Evolutionary conservation across 2,113 vertebrate species (phyloP).

Genomic region (Rhea pennata): DNA sequence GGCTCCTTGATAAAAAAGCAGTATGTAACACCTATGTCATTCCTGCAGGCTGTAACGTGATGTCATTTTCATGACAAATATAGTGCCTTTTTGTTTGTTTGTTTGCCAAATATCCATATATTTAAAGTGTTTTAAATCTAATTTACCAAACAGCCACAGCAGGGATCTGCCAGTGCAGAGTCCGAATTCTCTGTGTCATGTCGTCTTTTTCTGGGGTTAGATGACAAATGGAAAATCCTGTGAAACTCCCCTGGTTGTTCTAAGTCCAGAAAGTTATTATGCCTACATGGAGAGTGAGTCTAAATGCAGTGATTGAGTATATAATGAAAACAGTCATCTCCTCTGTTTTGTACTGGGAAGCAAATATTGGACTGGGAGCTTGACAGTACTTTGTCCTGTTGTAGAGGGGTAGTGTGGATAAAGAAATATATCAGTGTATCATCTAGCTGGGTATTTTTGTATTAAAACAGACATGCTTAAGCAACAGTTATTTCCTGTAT

Average conservation of each 20-base stretch:
- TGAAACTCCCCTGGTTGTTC: background rate
- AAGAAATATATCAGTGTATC: background rate
- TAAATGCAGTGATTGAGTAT: background rate
- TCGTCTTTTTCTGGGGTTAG: background rate
- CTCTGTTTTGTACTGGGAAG: background rate
- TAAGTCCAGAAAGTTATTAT: background rate
- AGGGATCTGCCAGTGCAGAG: background rate
- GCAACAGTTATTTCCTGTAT: background rate
- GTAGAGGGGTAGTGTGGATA: background rate
- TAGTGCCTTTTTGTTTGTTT: background rate
- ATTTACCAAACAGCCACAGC: background rate
- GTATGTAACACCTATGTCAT: background rate
- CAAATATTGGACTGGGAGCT: background rate
- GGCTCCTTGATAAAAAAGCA: background rate
- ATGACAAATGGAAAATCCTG: background rate
- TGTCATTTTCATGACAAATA: background rate
- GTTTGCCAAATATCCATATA: background rate
- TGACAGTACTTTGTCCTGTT: background rate
- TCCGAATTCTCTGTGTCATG: background rate
- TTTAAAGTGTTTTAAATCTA: background rate
- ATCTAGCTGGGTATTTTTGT: background rate
- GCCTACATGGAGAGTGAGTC: background rate
- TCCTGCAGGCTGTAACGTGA: background rate
- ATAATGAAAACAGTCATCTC: background rate
- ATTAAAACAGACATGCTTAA: background rate